Evolutionary conservation across 1,140 invertebrate genomes (phyloP), one percentile per base, ranked within the genome.

Genomic region (Aphelenchoides besseyi): DNA sequence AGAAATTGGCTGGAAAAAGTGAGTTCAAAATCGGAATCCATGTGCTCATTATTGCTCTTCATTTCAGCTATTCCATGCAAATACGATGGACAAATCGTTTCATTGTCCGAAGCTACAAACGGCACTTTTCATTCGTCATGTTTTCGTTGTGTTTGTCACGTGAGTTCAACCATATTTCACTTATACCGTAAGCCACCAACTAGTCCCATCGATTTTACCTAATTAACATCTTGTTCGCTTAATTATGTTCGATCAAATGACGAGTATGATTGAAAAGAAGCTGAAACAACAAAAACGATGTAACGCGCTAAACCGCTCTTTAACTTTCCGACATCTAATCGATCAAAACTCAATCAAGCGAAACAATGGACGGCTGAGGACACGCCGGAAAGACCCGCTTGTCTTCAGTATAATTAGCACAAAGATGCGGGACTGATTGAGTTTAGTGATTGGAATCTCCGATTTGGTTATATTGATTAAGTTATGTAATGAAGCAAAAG

Each of bases 51-150:
- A 59, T 5, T 59, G 5, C 5, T 5, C 5, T 59, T 59, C 5
- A 8, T 59, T 59, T 23, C 41, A 59, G 55, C 5, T 8, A 59
- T 59, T 23, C 5, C 18, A 12, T 59, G 55, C 55, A 5, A 59
- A 5, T 8, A 33, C 5, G 55, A 59, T 8, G 55, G 55, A 5
- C 26, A 59, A 59, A 33, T 59, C 12, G 55, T 59, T 33, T 59
- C 55, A 33, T 33, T 59, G 18, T 23, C 55, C 55, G 55, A 59
- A 59, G 55, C 55, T 8, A 59, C 55, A 33, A 59, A 59, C 55
- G 55, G 55, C 5, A 59, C 55, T 5, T 59, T 59, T 33, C 26
- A 33, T 8, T 59, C 55, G 5, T 23, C 26, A 8, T 59, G 55
- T 33, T 59, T 59, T 33, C 55, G 18, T 8, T 59, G 55, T 18